Conservation (phyloP, 2,797 vertebrate genomes). For the Ataeniobius toweri region DNA sequence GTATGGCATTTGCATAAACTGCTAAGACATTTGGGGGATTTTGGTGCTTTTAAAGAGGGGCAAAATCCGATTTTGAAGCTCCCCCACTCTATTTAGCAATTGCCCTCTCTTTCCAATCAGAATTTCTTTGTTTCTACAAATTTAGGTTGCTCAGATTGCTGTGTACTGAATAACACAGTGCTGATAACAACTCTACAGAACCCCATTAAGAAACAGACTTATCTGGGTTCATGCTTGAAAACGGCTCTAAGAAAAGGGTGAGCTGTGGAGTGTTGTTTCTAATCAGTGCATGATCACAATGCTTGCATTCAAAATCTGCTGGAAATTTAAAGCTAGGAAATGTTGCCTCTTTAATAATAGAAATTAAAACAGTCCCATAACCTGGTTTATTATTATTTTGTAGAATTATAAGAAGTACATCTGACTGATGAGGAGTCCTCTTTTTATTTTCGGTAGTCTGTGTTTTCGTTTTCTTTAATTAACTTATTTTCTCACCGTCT, state of each 20-base stretch:
- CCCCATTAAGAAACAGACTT: neutral
- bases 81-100: neutral
- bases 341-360: neutral
- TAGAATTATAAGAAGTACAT: neutral
- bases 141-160: neutral
- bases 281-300: neutral
- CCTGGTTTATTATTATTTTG: neutral
- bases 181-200: neutral
- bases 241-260: neutral
- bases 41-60: neutral
- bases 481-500: conserved; percentile 79
- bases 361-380: neutral
- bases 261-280: neutral
- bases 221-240: neutral
- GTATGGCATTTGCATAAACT: neutral
- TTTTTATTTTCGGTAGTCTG: neutral
- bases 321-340: neutral
- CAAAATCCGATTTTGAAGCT: neutral
- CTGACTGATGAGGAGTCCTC: too few species aligned
- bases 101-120: neutral
- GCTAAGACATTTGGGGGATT: neutral
- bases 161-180: neutral
- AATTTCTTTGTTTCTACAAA: too few species aligned
- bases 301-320: neutral
- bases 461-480: neutral